Percentiles rank a stretch among this genome's conserved stretches.
These are phyloP conservation scores for Eriosoma lanigerum DNA, from an alignment of 1,140 invertebrate species.

Conservation along the genomic window DNA sequence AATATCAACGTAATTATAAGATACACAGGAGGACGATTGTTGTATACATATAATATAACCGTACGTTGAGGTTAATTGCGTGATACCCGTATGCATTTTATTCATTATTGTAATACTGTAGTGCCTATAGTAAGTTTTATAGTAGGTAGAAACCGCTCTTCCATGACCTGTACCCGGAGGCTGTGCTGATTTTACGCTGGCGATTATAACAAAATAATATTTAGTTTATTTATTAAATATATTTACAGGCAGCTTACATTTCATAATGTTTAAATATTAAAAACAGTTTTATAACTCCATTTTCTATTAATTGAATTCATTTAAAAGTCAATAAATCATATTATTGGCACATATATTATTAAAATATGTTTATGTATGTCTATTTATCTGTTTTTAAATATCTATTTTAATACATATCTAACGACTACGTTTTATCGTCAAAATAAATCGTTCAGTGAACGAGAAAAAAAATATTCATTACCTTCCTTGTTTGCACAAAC, in stretches of 20 bases:
- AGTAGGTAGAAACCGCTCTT: slow-evolving; percentile 45
- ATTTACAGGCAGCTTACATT: not conserved
- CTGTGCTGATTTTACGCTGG: slow-evolving; percentile 13
- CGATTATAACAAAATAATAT: slow-evolving; percentile 26
- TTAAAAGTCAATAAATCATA: not conserved
- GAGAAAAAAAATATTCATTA: not conserved
- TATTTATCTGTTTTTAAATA: too few relatives aligned
- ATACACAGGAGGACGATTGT: slow-evolving; percentile 16
- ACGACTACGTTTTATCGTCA: not conserved
- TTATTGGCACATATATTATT: not conserved
- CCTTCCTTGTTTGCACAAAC: not conserved
- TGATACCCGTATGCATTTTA: slow-evolving; percentile 4
- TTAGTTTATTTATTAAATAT: slow-evolving; percentile 5
- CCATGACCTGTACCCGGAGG: slow-evolving; percentile 45
- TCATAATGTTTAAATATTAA: too few relatives aligned
- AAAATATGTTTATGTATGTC: too few relatives aligned
- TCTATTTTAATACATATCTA: too few relatives aligned
- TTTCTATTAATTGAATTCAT: too few relatives aligned
- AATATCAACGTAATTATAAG: slow-evolving; percentile 22
- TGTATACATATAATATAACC: not conserved
- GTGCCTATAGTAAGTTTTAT: not conserved
- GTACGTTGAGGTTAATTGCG: slow-evolving; percentile 48
- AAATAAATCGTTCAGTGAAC: not conserved
- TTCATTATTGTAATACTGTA: not conserved
- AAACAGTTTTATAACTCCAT: too few relatives aligned